Percentiles rank a stretch among this genome's conserved stretches.
Conservation (phyloP, 2,113 vertebrate species). For the Mystacornis crossleyi region DNA sequence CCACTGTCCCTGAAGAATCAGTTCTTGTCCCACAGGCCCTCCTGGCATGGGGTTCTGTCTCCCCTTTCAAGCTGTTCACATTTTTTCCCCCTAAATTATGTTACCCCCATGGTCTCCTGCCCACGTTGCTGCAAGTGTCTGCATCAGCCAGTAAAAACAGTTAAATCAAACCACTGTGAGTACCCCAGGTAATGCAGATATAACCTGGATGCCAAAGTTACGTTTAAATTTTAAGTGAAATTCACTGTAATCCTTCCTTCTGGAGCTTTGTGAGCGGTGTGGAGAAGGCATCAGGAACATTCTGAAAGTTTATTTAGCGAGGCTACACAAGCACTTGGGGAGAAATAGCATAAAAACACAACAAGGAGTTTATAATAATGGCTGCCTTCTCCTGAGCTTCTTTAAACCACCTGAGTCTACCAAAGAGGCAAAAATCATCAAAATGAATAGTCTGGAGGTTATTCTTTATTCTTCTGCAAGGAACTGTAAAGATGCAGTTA, state of each 20-base stretch:
- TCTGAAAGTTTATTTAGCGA: not conserved
- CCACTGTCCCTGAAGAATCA: not conserved
- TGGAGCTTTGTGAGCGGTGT: not conserved
- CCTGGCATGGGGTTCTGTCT: not conserved
- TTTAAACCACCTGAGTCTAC: not conserved
- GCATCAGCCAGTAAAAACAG: not conserved
- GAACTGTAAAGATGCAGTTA: not conserved
- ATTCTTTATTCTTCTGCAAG: not conserved
- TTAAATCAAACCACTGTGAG: not conserved
- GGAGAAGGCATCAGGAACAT: not conserved
- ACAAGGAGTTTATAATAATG: not conserved
- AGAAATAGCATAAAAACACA: not conserved
- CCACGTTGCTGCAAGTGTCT: not conserved
- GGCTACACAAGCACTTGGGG: not conserved
- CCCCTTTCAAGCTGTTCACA: not conserved
- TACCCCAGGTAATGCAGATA: not conserved
- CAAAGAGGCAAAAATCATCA: not conserved
- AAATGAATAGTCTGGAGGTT: not conserved
- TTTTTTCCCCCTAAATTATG: not conserved
- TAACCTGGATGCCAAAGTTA: not conserved
- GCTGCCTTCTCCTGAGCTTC: not conserved
- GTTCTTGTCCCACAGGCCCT: not conserved
- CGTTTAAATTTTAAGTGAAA: not conserved
- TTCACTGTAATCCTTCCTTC: not conserved
- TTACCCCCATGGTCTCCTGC: not conserved